Evolutionary conservation across 2,888 invertebrate genomes (phyloP).

Genomic region (Anorthoa munda): DNA sequence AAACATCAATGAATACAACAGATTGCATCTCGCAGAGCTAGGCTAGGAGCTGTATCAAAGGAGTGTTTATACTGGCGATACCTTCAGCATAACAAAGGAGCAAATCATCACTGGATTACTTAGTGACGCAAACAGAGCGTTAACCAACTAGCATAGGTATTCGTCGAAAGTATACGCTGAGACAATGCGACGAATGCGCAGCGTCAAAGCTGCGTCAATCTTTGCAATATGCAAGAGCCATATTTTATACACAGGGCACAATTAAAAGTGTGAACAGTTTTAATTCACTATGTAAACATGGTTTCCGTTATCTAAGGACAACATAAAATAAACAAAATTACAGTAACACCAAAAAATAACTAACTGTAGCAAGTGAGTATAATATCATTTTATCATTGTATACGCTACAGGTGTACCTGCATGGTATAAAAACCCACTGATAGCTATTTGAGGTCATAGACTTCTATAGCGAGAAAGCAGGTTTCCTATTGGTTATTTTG

Average conservation of each 20-base stretch:
- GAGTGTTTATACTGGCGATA: constrained; percentile 1
- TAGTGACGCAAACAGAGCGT: not conserved
- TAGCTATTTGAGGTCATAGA: constrained; percentile 60
- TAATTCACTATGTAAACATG: not conserved
- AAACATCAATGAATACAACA: constrained; percentile 29
- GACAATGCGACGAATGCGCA: not conserved
- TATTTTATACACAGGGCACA: not conserved
- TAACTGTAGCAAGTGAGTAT: constrained; percentile 1
- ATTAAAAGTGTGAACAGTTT: not conserved
- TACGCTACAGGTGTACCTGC: constrained; percentile 28
- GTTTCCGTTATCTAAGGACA: not conserved
- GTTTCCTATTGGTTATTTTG: constrained; percentile 41
- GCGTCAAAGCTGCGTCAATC: not conserved
- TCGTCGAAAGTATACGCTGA: not conserved
- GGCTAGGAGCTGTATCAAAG: not conserved
- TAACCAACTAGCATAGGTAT: not conserved
- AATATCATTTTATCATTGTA: constrained; percentile 17
- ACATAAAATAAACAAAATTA: not conserved
- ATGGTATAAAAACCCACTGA: constrained; percentile 37
- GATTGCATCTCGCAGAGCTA: constrained; percentile 11
- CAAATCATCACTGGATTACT: not conserved
- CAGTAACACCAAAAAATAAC: not conserved
- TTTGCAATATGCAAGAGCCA: not conserved
- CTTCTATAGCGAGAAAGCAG: constrained; percentile 47
- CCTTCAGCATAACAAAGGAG: not conserved